A percentile compares a stretch with the other conserved stretches of the same genome.
Conservation (phyloP, 2,888 invertebrate genomes). For the Drosophila neonasuta region DNA sequence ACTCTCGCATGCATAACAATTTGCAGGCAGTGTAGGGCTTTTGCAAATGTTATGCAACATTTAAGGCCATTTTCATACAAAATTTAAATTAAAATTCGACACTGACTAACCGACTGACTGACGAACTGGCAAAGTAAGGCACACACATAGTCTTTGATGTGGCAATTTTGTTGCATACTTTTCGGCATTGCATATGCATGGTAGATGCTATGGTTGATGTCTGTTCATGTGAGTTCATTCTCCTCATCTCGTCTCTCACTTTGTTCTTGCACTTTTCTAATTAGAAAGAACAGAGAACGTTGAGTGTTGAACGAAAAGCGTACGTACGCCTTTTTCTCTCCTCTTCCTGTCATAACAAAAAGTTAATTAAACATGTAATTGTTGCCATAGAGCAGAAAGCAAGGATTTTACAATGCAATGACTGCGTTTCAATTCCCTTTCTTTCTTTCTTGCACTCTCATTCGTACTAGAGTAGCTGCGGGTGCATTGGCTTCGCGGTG, state of each 20-base stretch:
- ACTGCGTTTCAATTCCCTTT: conserved; percentile 12
- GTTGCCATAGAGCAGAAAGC: conserved; percentile 53
- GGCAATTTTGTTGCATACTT: conserved; percentile 37
- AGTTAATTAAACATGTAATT: conserved; percentile 76
- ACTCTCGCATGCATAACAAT: conserved; percentile 53
- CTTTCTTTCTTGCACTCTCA: conserved; percentile 1
- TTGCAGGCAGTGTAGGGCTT: conserved; percentile 35
- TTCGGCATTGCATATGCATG: conserved; percentile 2
- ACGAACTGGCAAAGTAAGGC: conserved; percentile 5
- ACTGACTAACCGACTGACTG: conserved; percentile 41
- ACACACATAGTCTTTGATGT: conserved; percentile 31
- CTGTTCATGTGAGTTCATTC: conserved; percentile 25
- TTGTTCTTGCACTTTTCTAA: conserved; percentile 8
- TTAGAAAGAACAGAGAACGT: conserved; percentile 10
- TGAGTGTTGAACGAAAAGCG: conserved; percentile 1
- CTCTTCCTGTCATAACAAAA: conserved; percentile 65
- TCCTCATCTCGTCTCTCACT: conserved; percentile 11
- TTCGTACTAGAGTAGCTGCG: conserved; percentile 9
- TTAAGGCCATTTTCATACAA: conserved; percentile 68
- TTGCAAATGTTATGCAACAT: conserved; percentile 64
- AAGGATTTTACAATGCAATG: conserved; percentile 51
- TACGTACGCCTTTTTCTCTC: conserved; percentile 10
- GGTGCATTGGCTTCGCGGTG: conserved; percentile 2
- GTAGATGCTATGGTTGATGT: too few relatives aligned
- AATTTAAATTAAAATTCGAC: conserved; percentile 70